A percentile compares a stretch with the other conserved stretches of the same genome.
Evolutionary conservation across 2,888 invertebrate genomes (phyloP).

Genomic region (Xanthorhoe spadicearia): DNA sequence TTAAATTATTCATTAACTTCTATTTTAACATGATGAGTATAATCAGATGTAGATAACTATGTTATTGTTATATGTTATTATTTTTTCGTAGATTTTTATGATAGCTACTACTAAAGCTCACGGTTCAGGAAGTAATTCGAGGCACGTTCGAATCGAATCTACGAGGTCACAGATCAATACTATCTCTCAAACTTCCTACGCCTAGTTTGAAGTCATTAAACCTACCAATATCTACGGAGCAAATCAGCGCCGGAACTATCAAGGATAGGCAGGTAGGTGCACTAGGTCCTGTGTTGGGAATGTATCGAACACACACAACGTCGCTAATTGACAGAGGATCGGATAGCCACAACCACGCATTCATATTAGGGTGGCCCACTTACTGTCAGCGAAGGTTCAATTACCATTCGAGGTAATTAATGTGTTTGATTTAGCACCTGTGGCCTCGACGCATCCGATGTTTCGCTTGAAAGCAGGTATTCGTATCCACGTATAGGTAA

Average conservation of each 20-base stretch:
- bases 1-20: too few relatives aligned
- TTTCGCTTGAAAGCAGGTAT: constrained; percentile 4
- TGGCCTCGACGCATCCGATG: constrained; percentile 21
- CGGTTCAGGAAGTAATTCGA: background rate
- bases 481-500: background rate
- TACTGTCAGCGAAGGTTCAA: constrained; percentile 23
- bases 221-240: background rate
- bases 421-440: constrained; percentile 22
- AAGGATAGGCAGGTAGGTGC: background rate
- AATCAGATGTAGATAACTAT: too few relatives aligned
- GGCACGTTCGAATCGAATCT: background rate
- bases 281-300: constrained; percentile 9
- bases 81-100: too few relatives aligned
- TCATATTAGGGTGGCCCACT: constrained; percentile 28
- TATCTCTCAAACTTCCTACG: background rate
- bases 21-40: too few relatives aligned
- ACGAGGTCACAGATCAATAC: background rate
- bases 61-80: too few relatives aligned
- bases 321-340: constrained; percentile 31
- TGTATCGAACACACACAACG: constrained; percentile 15
- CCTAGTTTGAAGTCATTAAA: background rate
- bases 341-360: background rate
- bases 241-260: background rate
- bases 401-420: constrained; percentile 31
- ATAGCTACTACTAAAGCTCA: background rate